phyloP scores from a whole-genome alignment of 2,888 invertebrate species.

The Calliphora vomitoria region DNA sequence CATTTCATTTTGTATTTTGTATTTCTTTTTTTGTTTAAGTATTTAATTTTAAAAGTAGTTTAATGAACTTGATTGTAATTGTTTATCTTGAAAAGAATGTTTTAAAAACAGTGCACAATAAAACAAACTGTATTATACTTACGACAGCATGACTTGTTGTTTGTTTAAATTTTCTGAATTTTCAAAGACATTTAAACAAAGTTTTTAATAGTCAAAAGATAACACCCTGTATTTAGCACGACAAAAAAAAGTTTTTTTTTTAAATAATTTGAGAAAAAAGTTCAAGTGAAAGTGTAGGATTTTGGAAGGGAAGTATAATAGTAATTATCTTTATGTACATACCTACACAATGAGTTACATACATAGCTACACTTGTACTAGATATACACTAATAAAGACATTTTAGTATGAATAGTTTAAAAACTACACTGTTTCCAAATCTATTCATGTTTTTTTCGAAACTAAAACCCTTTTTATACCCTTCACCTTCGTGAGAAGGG shows the following conservation, averaged over 20 bases:
- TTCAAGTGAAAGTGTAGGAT: conserved; percentile 59
- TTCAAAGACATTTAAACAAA: conserved; percentile 45
- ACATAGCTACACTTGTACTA: background rate
- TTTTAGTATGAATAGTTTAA: background rate
- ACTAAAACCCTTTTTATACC: too few species aligned
- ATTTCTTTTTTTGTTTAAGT: too few species aligned
- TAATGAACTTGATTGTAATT: conserved; percentile 44
- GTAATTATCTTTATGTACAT: conserved; percentile 47
- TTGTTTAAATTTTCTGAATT: background rate
- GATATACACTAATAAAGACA: background rate
- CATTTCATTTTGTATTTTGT: conserved; percentile 13
- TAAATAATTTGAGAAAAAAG: conserved; percentile 26
- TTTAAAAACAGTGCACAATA: background rate
- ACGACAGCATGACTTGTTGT: conserved; percentile 14
- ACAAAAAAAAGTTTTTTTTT: background rate
- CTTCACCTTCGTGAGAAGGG: too few species aligned
- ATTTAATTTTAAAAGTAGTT: conserved; percentile 25
- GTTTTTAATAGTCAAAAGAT: conserved; percentile 57
- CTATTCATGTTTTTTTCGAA: too few species aligned
- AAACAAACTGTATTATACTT: background rate
- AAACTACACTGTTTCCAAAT: conserved; percentile 50
- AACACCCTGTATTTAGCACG: conserved; percentile 40
- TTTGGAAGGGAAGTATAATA: conserved; percentile 21
- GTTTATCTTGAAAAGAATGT: conserved; percentile 28
- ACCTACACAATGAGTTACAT: background rate